Conservation (phyloP, 2,888 invertebrate genomes). For the Cheilosia vulpina region DNA sequence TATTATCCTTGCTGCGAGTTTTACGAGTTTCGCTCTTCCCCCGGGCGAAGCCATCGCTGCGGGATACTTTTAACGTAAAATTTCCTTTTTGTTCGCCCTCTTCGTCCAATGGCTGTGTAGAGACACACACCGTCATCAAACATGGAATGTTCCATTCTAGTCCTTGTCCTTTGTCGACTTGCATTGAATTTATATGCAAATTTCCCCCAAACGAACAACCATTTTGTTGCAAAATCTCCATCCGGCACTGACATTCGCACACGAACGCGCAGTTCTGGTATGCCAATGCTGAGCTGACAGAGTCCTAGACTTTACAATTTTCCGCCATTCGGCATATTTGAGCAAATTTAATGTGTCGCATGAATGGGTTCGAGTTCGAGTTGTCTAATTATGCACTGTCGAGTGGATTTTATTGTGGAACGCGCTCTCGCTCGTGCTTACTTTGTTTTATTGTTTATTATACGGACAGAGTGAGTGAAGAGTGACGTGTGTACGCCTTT, state of each 20-base stretch:
- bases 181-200: constrained; percentile 69
- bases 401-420: constrained; percentile 46
- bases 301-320: constrained; percentile 28
- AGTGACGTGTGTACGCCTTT: constrained; percentile 2
- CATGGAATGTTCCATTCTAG: constrained; percentile 47
- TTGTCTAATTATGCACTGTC: constrained; percentile 67
- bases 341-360: constrained; percentile 31
- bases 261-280: background rate
- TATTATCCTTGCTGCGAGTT: constrained; percentile 74
- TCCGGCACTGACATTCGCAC: constrained; percentile 1
- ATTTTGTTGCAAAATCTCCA: constrained; percentile 59
- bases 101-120: constrained; percentile 39
- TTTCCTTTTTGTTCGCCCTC: constrained; percentile 8
- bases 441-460: constrained; percentile 23
- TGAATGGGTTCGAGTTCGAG: constrained; percentile 36
- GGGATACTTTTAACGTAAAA: constrained; percentile 46
- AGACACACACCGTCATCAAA: constrained; percentile 32
- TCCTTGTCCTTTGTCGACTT: constrained; percentile 52
- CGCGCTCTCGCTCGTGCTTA: constrained; percentile 40
- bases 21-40: constrained; percentile 53
- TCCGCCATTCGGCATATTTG: constrained; percentile 46
- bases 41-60: constrained; percentile 48
- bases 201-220: constrained; percentile 30
- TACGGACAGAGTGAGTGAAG: background rate
- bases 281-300: constrained; percentile 5